Conservation (phyloP, 2,797 vertebrate species). For the Mus caroli region DNA sequence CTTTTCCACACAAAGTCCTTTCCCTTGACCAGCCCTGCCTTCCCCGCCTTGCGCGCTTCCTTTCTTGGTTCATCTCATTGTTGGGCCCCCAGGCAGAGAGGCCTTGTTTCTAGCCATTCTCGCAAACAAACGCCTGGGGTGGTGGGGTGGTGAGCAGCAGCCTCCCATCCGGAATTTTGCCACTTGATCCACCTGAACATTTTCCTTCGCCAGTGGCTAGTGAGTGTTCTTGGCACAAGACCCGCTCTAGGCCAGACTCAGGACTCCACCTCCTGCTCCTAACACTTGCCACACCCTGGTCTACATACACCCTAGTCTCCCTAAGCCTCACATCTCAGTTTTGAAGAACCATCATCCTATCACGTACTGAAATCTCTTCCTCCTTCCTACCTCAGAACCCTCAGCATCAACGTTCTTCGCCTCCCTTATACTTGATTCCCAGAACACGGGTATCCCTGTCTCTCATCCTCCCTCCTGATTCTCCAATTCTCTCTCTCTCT, state of each 20-base stretch:
- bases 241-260: neutral
- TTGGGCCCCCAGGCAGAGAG: neutral
- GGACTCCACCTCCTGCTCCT: neutral
- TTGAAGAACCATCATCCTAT: neutral
- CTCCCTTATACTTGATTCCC: neutral
- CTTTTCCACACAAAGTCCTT: neutral
- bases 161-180: neutral
- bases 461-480: neutral
- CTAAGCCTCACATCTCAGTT: too few relatives aligned
- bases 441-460: neutral
- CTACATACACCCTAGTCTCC: neutral
- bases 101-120: neutral
- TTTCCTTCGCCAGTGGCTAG: neutral
- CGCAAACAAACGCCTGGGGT: neutral
- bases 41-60: rapidly evolving
- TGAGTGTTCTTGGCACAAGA: neutral
- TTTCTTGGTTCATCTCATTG: neutral
- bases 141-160: neutral
- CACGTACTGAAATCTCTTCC: neutral
- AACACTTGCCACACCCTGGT: rapidly evolving
- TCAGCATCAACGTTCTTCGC: neutral
- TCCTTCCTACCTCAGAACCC: neutral
- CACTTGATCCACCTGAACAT: neutral
- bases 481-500: too few relatives aligned
- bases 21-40: neutral